Base-by-base conservation (phyloP, 2,113 vertebrate genomes). In the Pedetes capensis region DNA sequence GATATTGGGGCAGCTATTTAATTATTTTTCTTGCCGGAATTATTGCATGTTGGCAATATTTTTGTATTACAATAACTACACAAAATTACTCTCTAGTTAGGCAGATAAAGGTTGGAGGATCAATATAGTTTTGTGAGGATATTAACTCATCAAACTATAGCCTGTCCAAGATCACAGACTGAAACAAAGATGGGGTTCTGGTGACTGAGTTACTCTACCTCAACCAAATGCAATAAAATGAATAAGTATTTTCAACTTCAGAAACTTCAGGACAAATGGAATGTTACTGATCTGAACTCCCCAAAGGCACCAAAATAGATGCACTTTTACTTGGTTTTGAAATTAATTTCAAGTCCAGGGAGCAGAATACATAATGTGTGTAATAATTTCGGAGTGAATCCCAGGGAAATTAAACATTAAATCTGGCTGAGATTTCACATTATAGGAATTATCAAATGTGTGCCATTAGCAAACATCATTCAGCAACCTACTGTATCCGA, bases 391-490 rank as follows among this genome's bases (percentile, higher is more conserved):
- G 95, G 34, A 97, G 97, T 95, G 97, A 98, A 97, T 98, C 98
- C 98, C 98, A 98, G 96, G 98, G 98, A 98, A 97, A 97, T 98
- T 97, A 98, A 97, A 97, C 97, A 98, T 97, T 97, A 98, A 98
- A 98, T 97, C 98, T 98, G 98, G 97, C 97, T 98, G 98, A 98
- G 98, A 98, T 97, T 97, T 98, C 29, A 39, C 98, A 98, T 98
- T 98, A 98, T 97, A 98, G 98, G 98, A 98, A 98, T 98, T 98
- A 98, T 95, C 92, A 95, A 98, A 96, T 98, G 98, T 97, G 96
- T 97, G 96, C 98, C 98, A 98, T 98, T 98, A 98, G 98, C 97
- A 98, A 97, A 98, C 97, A 98, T 98, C 98, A 97, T 97, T 98
- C 98, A 97, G 96, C 98, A 97, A 91, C 97, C 98, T 97, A 97